A percentile compares a stretch with the other conserved stretches of the same genome.
Conservation (phyloP, 2,113 vertebrate genomes). For the Kryptolebias marmoratus region DNA sequence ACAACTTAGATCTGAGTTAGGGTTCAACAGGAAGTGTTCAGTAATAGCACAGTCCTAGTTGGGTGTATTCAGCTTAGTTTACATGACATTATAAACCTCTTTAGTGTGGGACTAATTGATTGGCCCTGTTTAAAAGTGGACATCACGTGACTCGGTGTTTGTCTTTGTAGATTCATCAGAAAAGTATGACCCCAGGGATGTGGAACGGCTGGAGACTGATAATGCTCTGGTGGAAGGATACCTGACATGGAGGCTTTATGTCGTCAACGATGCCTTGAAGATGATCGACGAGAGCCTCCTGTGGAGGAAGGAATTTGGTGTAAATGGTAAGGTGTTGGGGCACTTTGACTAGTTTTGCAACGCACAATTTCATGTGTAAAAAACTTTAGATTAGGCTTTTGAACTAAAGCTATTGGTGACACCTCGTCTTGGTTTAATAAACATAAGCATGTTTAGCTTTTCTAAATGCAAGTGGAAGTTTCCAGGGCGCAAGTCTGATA, state of each 20-base stretch:
- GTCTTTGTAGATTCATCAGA: conserved; percentile 84
- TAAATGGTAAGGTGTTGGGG: conserved; percentile 86
- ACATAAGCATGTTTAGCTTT: background rate
- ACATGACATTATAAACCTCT: background rate
- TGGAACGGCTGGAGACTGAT: conserved; percentile 90
- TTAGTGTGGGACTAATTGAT: background rate
- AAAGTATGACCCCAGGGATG: conserved; percentile 92
- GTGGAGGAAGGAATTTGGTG: conserved; percentile 90
- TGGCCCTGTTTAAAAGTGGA: background rate
- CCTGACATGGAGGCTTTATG: conserved; percentile 85
- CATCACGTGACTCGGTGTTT: conserved; percentile 16
- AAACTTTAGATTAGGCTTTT: background rate
- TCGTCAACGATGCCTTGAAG: conserved; percentile 90
- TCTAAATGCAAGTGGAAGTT: background rate
- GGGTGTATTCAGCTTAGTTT: background rate
- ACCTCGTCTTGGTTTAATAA: no score
- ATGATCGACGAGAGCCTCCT: conserved; percentile 97
- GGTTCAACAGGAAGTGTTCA: background rate
- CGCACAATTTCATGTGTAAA: background rate
- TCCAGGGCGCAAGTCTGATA: background rate
- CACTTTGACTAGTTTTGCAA: background rate
- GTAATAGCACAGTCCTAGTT: no score
- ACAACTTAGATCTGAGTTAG: conserved; percentile 25
- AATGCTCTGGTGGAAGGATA: conserved; percentile 87
- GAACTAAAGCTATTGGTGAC: background rate